These are phyloP conservation scores for Dallia pectoralis DNA, from an alignment of 2,797 vertebrate species.

Conservation along the genomic window DNA sequence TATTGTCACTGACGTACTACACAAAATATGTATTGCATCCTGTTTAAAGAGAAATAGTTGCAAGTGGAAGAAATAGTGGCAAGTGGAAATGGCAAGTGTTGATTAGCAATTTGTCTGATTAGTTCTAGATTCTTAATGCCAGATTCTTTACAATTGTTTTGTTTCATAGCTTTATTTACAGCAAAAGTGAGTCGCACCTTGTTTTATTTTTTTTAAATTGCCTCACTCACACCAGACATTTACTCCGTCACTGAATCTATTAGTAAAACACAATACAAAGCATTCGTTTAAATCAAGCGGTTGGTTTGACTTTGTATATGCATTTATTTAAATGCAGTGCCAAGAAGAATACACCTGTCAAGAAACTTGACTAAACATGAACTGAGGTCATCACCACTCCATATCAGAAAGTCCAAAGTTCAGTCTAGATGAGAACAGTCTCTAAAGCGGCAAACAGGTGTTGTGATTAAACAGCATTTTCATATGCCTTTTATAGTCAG, in stretches of 20 bases:
- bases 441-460: neutral
- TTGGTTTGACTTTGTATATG: neutral
- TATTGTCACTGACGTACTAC: conserved; percentile 16
- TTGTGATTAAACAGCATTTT: conserved; percentile 7
- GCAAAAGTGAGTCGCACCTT: neutral
- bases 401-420: neutral
- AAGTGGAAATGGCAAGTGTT: neutral
- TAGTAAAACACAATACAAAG: neutral
- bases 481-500: neutral
- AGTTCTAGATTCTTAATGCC: neutral
- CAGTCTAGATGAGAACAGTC: neutral
- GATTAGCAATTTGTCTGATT: neutral
- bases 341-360: no score
- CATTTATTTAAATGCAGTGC: no score
- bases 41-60: neutral
- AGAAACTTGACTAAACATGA: neutral
- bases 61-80: neutral
- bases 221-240: neutral
- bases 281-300: neutral
- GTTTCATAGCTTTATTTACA: neutral
- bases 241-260: neutral
- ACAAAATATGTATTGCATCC: neutral
- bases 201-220: neutral
- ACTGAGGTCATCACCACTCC: neutral
- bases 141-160: neutral